Evolutionary conservation across 2,113 vertebrate genomes (phyloP), one percentile per base, ranked within the genome.

Genomic region (Agapornis roseicollis): DNA sequence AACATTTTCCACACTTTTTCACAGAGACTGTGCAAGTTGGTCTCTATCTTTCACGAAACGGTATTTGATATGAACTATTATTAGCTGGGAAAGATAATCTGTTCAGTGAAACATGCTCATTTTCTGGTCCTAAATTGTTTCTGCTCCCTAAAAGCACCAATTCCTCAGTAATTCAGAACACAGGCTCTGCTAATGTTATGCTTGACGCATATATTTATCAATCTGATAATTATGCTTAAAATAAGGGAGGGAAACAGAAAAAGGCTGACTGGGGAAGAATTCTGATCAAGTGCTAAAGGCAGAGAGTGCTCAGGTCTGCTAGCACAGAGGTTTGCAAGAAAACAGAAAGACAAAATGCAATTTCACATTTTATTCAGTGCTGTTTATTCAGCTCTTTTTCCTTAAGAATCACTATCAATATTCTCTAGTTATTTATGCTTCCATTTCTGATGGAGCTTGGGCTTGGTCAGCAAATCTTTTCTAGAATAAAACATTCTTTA

Each of bases 61-160:
- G 90, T 96, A 95, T 97, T 97, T 97, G 93, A 97, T 96, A 97
- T 82, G 92, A 91, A 85, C 78, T 93, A 64, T 95, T 95, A 91
- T 85, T 94, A 97, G 80, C 91, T 95, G 73, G 78, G 93, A 97
- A 97, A 97, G 88, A 93, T 80, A 94, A 97, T 97, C 97, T 96
- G 85, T 94, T 97, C 95, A 84, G 94, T 70, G 86, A 97, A 97
- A 97, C 81, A 65, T 71, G 61, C 68, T 90, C 89, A 78, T 96
- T 87, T 83, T 91, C 97, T 90, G 49, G 65, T 87, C 53, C 80
- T 64, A 93, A 96, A 97, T 79, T 89, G 74, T 94, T 89, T 56
- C 80, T 90, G 46, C 17, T 93, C 83, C 69, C 66, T 93, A 84
- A 97, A 80, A 74, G 76, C 63, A 72, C 37, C 39, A 63, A 58